Evolutionary conservation across 2,113 vertebrate species (phyloP).

Genomic region (Xenopus borealis): DNA sequence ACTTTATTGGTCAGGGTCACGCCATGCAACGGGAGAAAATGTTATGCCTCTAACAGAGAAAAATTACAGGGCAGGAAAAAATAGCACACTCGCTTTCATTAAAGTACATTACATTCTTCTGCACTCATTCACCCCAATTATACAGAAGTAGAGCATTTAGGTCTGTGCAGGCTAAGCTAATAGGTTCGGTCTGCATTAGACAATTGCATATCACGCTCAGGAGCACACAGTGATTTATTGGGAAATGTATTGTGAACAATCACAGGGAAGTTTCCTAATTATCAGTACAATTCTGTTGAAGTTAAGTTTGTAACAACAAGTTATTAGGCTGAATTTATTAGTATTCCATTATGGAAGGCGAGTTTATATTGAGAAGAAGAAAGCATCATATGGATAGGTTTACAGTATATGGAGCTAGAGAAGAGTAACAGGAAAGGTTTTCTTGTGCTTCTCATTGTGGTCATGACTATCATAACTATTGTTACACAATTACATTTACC

Average conservation of each 20-base stretch:
- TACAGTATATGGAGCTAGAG: no score
- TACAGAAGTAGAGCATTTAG: slow-evolving; percentile 18
- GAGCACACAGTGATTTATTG: slow-evolving; percentile 20
- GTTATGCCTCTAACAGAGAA: slow-evolving; percentile 4
- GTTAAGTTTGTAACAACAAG: background rate
- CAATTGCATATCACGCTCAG: background rate
- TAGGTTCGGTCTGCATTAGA: slow-evolving; percentile 2
- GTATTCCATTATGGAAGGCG: no score
- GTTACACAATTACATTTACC: no score
- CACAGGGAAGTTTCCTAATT: background rate
- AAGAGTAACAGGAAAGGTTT: no score
- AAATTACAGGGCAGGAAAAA: slow-evolving; percentile 34
- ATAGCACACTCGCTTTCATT: slow-evolving; percentile 28
- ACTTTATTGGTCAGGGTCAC: slow-evolving; percentile 28
- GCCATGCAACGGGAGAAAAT: slow-evolving; percentile 13
- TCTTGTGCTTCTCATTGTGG: no score
- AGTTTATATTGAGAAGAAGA: no score
- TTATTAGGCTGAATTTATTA: no score
- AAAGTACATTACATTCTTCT: slow-evolving; percentile 26
- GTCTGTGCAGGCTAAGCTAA: slow-evolving; percentile 15
- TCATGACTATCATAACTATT: no score
- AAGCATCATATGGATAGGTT: no score
- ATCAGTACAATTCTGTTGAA: background rate
- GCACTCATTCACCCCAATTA: slow-evolving; percentile 27
- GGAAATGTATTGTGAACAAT: background rate